Evolutionary conservation across 30 jellyfish, hydroid and myxozoan species (phyloP).

Genomic region (Cassiopea xamachana): DNA sequence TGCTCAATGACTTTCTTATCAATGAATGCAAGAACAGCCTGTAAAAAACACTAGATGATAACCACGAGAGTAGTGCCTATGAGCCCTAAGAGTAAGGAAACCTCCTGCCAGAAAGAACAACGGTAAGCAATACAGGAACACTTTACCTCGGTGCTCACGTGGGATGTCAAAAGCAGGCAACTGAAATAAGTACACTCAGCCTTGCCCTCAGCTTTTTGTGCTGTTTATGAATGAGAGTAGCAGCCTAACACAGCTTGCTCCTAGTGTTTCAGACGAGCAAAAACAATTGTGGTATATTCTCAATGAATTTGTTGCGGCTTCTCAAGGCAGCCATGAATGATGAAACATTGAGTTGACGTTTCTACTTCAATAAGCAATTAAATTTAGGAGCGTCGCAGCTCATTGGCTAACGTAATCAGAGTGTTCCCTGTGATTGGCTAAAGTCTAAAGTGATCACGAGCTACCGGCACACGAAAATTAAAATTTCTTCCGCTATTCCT

Average conservation of each 20-base stretch:
- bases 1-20: background rate
- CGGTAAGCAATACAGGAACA: background rate
- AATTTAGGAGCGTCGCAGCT: background rate
- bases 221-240: background rate
- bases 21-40: background rate
- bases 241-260: background rate
- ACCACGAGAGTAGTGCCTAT: background rate
- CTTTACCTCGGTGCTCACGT: background rate
- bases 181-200: too few species aligned
- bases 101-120: background rate
- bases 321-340: background rate
- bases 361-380: background rate
- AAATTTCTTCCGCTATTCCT: background rate
- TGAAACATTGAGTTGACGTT: background rate
- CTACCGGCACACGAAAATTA: background rate
- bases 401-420: background rate
- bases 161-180: too few species aligned
- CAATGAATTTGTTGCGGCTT: background rate
- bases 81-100: background rate
- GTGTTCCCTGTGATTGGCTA: background rate
- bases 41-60: too few species aligned
- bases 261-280: background rate
- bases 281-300: background rate
- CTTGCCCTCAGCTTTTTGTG: too few species aligned
- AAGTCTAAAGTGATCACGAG: constrained; percentile 7